A percentile compares a stretch with the other conserved stretches of the same genome.
These are phyloP conservation scores for Chamaedrilus cognettii DNA, from an alignment of 2,888 invertebrate genomes.

Conservation along the genomic window DNA sequence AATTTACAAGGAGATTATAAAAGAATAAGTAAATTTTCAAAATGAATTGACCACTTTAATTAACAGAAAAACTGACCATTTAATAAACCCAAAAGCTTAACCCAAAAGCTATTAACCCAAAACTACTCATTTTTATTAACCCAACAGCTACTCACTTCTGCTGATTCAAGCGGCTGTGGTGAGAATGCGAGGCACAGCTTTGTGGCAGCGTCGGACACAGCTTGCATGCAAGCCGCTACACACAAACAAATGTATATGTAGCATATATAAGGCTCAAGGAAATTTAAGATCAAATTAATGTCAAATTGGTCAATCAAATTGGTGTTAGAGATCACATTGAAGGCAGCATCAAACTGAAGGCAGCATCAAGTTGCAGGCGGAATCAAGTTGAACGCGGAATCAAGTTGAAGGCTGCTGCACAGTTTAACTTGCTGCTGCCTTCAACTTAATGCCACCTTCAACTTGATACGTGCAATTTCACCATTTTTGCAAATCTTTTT, in stretches of 20 bases:
- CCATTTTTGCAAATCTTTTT: too few relatives aligned
- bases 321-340: too few relatives aligned
- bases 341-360: not conserved
- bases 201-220: conserved; percentile 8
- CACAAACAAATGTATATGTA: not conserved
- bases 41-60: too few relatives aligned
- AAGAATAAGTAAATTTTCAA: not conserved
- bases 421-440: too few relatives aligned
- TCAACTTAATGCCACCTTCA: too few relatives aligned
- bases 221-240: conserved; percentile 10
- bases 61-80: too few relatives aligned
- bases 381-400: not conserved
- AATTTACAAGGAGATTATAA: too few relatives aligned
- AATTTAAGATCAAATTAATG: not conserved
- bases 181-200: conserved; percentile 17
- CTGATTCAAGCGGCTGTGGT: conserved; percentile 7
- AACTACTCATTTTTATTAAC: too few relatives aligned
- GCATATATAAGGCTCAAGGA: not conserved
- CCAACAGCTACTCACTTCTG: conserved; percentile 5
- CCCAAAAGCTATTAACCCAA: too few relatives aligned
- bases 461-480: too few relatives aligned
- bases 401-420: too few relatives aligned
- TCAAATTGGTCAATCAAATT: not conserved
- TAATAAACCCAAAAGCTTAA: too few relatives aligned
- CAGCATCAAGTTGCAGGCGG: not conserved